Evolutionary conservation across 1,140 invertebrate genomes (phyloP), one percentile per base, ranked within the genome.

Genomic region (Neuroterus valhalla): DNA sequence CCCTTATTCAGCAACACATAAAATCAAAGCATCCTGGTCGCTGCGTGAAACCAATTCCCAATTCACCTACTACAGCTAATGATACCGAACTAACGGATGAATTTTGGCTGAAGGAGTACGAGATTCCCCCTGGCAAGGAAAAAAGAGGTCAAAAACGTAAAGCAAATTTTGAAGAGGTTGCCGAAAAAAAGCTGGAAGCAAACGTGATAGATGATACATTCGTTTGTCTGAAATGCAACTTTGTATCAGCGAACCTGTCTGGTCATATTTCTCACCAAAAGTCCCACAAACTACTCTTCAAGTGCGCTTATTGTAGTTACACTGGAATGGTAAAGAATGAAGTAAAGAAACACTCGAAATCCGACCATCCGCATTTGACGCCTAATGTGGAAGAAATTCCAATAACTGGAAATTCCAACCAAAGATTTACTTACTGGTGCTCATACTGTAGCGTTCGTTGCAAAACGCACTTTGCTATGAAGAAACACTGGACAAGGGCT

Each of bases 91-190:
- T 89, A 12, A 85, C 74, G 0, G 79, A 87, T 17, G 86, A 88
- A 17, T 90, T 90, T 70, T 91, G 89, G 89, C 77, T 79, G 14
- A 83, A 83, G 0, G 89, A 91, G 17, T 91, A 90, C 21, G 87
- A 88, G 5, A 62, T 89, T 0, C 31, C 81, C 0, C 69, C 69
- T 0, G 72, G 76, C 0, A 82, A 78, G 0, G 84, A 83, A 76
- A 83, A 68, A 43, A 67, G 5, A 12, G 42, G 62, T 2, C 46
- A 15, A 50, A 82, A 70, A 3, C 50, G 31, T 5, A 42, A n/a
- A 0, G 38, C 15, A 1, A 66, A 74, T 3, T 48, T n/a, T 1
- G 55, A 76, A 0, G 62, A 75, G 0, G 66, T 75, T 4, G 43
- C 38, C 38, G 45, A 26, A 10, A 15, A 70, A 38, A 50, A 31